Base-by-base conservation (phyloP, 2,797 vertebrate species). In the Eupleurogrammus muticus region DNA sequence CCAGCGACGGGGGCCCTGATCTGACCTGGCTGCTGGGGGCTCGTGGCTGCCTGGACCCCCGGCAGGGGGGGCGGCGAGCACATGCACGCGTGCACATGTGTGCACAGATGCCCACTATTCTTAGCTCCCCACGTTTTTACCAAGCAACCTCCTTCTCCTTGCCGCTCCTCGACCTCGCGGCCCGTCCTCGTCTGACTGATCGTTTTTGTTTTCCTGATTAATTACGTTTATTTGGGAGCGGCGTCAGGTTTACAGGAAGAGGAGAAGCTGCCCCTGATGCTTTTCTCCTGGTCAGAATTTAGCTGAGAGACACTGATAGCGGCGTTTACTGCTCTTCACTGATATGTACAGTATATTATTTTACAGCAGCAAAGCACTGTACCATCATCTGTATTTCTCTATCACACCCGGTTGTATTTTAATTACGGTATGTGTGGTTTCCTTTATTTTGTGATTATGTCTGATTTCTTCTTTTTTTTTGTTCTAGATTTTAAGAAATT, bases 1-100 rank as follows among this genome's bases (percentile, higher is more conserved):
- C 86, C 92, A 77, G 87, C 78, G 83, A 89, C 89, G 72, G 85
- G 86, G 90, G 87, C 83, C n/a, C 88, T 92, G 92, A 94, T 95
- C 92, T 92, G 92, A 93, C 92, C 93, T 90, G 86, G 86, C 90
- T 89, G 84, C 84, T 82, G 80, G 85, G 88, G 81, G 80, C 81
- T 90, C n/a, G 74, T 88, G 77, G 87, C 77, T 84, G n/a, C n/a
- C n/a, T n/a, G n/a, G n/a, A n/a, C n/a, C n/a, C n/a, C n/a, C n/a
- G n/a, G n/a, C n/a, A n/a, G n/a, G n/a, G n/a, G n/a, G n/a, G n/a
- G n/a, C n/a, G n/a, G n/a, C n/a, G n/a, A 67, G 66, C 51, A 55
- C 65, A 52, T 44, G 57, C 49, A n/a, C 19, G 52, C 32, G 32
- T 50, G 23, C 66, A 70, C 66, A 75, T 62, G 80, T 48, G 35